These are phyloP conservation scores for Murina feae DNA, from an alignment of 2,113 vertebrate species.

Conservation along the genomic window DNA sequence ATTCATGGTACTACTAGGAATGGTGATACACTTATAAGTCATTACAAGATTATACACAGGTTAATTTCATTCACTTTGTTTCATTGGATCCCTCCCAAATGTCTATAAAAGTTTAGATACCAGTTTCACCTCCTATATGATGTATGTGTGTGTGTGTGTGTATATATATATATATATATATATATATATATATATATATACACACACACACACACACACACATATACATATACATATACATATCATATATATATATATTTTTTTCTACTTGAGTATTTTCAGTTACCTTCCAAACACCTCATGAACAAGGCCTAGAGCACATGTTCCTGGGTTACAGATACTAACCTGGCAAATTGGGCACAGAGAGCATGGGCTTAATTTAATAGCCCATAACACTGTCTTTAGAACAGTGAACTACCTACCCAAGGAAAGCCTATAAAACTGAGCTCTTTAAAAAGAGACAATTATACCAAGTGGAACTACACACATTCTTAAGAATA, in stretches of 20 bases:
- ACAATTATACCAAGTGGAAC: slow-evolving; percentile 61
- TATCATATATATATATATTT: neutral
- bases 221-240: no score
- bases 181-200: no score
- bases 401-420: slow-evolving; percentile 74
- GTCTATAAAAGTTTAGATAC: slow-evolving; percentile 50
- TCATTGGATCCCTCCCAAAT: slow-evolving; percentile 4
- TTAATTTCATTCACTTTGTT: slow-evolving; percentile 32
- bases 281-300: slow-evolving; percentile 53
- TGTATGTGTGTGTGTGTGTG: no score
- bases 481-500: slow-evolving; percentile 36
- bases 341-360: slow-evolving; percentile 75
- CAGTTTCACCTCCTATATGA: neutral
- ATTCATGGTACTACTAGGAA: slow-evolving; percentile 35
- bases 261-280: slow-evolving; percentile 41
- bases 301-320: slow-evolving; percentile 64
- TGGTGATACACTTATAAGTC: neutral
- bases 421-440: slow-evolving; percentile 75
- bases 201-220: no score
- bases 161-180: no score
- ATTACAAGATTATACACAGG: slow-evolving; percentile 22
- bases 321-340: slow-evolving; percentile 70
- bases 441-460: slow-evolving; percentile 67
- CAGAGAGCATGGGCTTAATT: slow-evolving; percentile 74
- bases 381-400: slow-evolving; percentile 76